Evolutionary conservation across 2,113 vertebrate species (phyloP).

Genomic region (Clarias gariepinus): DNA sequence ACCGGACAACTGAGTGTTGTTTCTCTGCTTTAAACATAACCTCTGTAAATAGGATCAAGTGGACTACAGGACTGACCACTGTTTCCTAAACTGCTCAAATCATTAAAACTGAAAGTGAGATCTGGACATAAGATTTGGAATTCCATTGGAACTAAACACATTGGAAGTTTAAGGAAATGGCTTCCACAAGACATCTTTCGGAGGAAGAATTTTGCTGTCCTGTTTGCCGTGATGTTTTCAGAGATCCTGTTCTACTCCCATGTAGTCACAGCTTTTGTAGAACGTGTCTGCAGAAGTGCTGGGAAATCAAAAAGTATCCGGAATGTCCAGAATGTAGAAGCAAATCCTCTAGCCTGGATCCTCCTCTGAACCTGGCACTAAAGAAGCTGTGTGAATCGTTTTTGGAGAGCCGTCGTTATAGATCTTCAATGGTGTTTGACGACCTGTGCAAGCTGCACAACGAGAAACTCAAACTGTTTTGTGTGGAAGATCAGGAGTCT

Average conservation of each 20-base stretch:
- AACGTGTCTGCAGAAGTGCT: slow-evolving; percentile 16
- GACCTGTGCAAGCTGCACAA: slow-evolving; percentile 5
- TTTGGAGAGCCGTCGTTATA: not conserved
- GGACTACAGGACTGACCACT: not conserved
- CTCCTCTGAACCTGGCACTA: slow-evolving; percentile 38
- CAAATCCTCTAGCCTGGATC: slow-evolving; percentile 20
- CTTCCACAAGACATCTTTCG: not conserved
- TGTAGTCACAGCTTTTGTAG: slow-evolving; percentile 38
- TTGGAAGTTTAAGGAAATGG: not conserved
- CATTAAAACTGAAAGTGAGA: not conserved
- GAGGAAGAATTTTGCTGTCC: slow-evolving; percentile 7
- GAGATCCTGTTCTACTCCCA: slow-evolving; percentile 20
- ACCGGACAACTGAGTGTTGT: not conserved
- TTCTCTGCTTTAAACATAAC: not conserved
- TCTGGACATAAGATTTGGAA: not conserved
- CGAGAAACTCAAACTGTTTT: slow-evolving; percentile 41
- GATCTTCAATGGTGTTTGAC: not conserved
- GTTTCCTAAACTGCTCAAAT: not conserved
- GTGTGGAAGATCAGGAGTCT: slow-evolving; percentile 27
- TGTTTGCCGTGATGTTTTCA: slow-evolving; percentile 8
- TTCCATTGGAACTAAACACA: not conserved
- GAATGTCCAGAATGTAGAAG: slow-evolving; percentile 5
- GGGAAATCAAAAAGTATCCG: not conserved
- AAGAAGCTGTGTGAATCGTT: slow-evolving; percentile 41
- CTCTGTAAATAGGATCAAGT: not conserved